Percentiles rank a stretch among this genome's conserved stretches.
Conservation (phyloP, 1,140 invertebrate genomes). For the Apis dorsata region DNA sequence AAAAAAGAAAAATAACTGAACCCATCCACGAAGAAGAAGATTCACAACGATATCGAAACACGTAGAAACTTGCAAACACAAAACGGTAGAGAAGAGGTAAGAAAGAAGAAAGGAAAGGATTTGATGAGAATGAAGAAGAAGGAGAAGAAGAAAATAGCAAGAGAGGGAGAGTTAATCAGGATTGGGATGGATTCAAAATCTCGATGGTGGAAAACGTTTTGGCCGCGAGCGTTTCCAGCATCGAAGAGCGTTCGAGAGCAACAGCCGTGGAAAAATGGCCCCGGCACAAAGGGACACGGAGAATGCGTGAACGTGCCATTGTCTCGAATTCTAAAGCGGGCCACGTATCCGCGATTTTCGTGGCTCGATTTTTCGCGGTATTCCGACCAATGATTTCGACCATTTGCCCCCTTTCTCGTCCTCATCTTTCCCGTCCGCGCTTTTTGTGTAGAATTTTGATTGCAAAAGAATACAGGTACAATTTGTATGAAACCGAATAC, state of each 20-base stretch:
- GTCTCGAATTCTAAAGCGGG: slow-evolving; percentile 42
- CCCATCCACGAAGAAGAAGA: no score
- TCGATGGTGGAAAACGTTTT: background rate
- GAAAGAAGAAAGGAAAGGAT: background rate
- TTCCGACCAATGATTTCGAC: background rate
- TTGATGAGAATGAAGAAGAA: background rate
- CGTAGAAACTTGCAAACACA: background rate
- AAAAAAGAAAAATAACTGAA: no score
- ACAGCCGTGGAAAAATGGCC: slow-evolving; percentile 15
- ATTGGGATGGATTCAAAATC: slow-evolving; percentile 55
- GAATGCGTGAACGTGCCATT: slow-evolving; percentile 33
- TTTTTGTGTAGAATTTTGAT: no score
- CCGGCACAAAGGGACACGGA: slow-evolving; percentile 20
- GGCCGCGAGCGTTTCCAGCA: slow-evolving; percentile 25
- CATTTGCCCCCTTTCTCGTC: slow-evolving; percentile 16
- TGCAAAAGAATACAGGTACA: no score
- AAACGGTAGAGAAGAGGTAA: background rate
- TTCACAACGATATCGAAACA: background rate
- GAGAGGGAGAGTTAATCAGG: slow-evolving; percentile 43
- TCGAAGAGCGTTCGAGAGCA: slow-evolving; percentile 29
- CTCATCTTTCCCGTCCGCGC: background rate
- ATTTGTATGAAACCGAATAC: no score
- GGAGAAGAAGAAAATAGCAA: background rate
- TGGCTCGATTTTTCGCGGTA: slow-evolving; percentile 4
- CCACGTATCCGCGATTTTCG: slow-evolving; percentile 18